These are phyloP conservation scores for Bombylius discolor DNA, from an alignment of 2,888 invertebrate species.

Conservation along the genomic window DNA sequence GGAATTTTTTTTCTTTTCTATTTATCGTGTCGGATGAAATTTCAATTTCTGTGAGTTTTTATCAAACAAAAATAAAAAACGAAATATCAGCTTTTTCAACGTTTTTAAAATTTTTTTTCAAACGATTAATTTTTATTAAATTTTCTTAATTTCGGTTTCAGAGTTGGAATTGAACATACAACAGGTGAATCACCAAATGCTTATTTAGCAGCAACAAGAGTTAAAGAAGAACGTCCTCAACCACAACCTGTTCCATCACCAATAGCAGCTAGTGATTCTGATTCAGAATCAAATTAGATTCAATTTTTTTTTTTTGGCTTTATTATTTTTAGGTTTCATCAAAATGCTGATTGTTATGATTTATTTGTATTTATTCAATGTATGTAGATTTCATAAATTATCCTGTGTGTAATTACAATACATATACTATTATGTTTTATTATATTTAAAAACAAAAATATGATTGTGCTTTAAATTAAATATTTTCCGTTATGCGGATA, in stretches of 20 bases:
- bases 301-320: no score
- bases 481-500: no score
- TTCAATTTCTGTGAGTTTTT: not conserved
- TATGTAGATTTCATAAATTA: no score
- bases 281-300: constrained; percentile 42
- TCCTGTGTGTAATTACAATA: no score
- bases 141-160: constrained; percentile 24
- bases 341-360: no score
- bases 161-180: constrained; percentile 83
- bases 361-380: no score
- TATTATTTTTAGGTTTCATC: no score
- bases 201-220: constrained; percentile 50
- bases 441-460: no score
- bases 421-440: no score
- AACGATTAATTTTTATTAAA: no score
- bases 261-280: constrained; percentile 40
- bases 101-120: not conserved
- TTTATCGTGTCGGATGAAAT: no score
- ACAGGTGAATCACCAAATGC: constrained; percentile 57
- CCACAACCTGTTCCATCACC: constrained; percentile 35
- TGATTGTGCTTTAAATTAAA: no score
- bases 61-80: not conserved
- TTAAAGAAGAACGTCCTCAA: constrained; percentile 30
- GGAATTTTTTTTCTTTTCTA: not conserved
- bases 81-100: not conserved